Percentiles rank a stretch among this genome's conserved stretches.
Conservation (phyloP, 2,888 invertebrate genomes). For the Caenorhabditis angaria region DNA sequence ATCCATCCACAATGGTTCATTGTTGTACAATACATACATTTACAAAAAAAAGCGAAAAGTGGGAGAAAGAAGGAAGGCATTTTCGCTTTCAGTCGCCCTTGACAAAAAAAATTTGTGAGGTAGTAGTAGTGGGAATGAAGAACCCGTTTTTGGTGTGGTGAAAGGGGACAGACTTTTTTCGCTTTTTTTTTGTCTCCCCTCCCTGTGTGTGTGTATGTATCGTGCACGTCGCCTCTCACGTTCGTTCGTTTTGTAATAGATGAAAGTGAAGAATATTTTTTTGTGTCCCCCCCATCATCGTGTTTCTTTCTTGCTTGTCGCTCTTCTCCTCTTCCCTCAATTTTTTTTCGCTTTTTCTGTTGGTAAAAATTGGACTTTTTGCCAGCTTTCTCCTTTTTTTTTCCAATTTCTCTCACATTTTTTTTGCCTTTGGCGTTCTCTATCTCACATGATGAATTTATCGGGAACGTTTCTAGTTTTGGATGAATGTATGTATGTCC, state of each 20-base stretch:
- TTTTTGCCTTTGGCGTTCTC: neutral
- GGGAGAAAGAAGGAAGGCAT: too few species aligned
- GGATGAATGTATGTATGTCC: neutral
- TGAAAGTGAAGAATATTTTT: constrained; percentile 3
- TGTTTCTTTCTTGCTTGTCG: too few species aligned
- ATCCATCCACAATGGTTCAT: neutral
- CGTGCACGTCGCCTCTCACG: neutral
- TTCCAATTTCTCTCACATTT: constrained; percentile 6
- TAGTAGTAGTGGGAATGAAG: neutral
- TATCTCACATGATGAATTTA: constrained; percentile 9
- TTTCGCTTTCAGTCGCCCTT: constrained; percentile 8
- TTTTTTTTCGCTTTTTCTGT: too few species aligned
- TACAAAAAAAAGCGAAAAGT: too few species aligned
- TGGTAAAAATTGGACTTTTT: constrained; percentile 1
- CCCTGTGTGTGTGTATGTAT: constrained; percentile 1
- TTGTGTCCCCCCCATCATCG: too few species aligned
- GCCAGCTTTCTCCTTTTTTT: constrained; percentile 6
- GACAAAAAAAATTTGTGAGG: constrained; percentile 1
- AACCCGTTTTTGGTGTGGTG: constrained; percentile 4
- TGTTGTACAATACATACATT: too few species aligned
- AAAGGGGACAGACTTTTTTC: constrained; percentile 4
- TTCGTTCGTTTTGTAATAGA: constrained; percentile 4
- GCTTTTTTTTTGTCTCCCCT: neutral
- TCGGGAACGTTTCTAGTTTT: constrained; percentile 8
- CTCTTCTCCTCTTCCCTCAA: too few species aligned